These are phyloP conservation scores for Halichondria panicea DNA, from an alignment of 37 sponge, comb jelly and placozoan species.

Conservation along the genomic window DNA sequence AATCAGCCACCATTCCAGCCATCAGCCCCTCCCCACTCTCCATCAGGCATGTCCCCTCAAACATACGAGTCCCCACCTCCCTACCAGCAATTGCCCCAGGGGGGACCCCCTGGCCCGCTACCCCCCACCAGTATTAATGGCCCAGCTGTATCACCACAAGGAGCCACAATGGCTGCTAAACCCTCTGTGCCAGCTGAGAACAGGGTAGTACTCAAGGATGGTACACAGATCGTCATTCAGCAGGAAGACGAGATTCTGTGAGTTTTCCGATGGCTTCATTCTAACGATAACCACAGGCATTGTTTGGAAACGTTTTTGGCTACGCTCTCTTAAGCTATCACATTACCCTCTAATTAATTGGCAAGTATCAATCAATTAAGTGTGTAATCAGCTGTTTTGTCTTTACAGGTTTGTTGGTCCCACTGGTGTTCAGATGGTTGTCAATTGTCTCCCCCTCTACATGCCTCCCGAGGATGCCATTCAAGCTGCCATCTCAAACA, in stretches of 20 bases:
- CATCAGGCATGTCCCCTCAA: background rate
- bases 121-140: background rate
- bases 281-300: no score
- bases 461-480: slow-evolving; percentile 5
- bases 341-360: background rate
- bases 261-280: slow-evolving; percentile 8
- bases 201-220: slow-evolving; percentile 35
- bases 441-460: slow-evolving; percentile 67
- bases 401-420: slow-evolving; percentile 62
- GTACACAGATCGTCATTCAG: slow-evolving; percentile 30
- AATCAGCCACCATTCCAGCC: background rate
- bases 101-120: no score
- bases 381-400: background rate
- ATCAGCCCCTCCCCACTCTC: background rate
- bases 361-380: background rate
- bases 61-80: background rate
- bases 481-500: background rate
- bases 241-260: slow-evolving; percentile 44
- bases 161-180: no score
- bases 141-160: slow-evolving; percentile 7
- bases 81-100: no score
- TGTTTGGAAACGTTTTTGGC: background rate
- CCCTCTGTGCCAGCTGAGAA: slow-evolving; percentile 24
- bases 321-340: background rate
- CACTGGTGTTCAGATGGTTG: slow-evolving; percentile 44